Evolutionary conservation across 2,888 invertebrate genomes (phyloP).

Genomic region (Cristatella mucedo): DNA sequence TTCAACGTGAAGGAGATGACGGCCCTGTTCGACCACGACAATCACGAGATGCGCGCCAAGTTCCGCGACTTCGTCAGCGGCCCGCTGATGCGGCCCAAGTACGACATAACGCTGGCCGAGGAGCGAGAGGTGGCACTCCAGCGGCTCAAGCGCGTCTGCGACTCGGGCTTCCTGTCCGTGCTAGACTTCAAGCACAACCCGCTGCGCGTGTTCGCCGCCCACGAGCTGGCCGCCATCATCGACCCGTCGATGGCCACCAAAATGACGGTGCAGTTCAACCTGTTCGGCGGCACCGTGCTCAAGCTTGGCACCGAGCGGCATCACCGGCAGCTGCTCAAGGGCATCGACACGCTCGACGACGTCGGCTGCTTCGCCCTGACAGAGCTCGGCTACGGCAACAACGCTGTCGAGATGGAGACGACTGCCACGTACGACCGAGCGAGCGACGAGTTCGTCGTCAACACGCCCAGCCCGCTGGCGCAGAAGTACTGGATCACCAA

Average conservation of each 20-base stretch:
- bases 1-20: conserved; percentile 15
- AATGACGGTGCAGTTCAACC: conserved; percentile 27
- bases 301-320: conserved; percentile 36
- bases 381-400: conserved; percentile 19
- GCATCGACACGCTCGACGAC: conserved; percentile 17
- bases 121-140: conserved; percentile 17
- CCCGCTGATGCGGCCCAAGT: conserved; percentile 14
- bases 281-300: conserved; percentile 33
- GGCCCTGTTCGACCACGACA: conserved; percentile 17
- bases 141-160: conserved; percentile 17
- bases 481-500: conserved; percentile 23
- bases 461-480: conserved; percentile 16
- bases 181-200: conserved; percentile 18
- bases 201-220: conserved; percentile 17
- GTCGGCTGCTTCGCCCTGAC: conserved; percentile 20
- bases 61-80: conserved; percentile 14
- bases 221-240: conserved; percentile 18
- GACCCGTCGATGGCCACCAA: conserved; percentile 19
- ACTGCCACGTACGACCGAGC: conserved; percentile 18
- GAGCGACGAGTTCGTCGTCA: conserved; percentile 16
- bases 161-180: conserved; percentile 18
- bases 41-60: conserved; percentile 17
- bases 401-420: conserved; percentile 21
- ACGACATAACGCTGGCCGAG: conserved; percentile 16
- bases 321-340: conserved; percentile 21